Base-by-base conservation (phyloP, 2,797 vertebrate genomes). In the Leptoclinus maculatus region DNA sequence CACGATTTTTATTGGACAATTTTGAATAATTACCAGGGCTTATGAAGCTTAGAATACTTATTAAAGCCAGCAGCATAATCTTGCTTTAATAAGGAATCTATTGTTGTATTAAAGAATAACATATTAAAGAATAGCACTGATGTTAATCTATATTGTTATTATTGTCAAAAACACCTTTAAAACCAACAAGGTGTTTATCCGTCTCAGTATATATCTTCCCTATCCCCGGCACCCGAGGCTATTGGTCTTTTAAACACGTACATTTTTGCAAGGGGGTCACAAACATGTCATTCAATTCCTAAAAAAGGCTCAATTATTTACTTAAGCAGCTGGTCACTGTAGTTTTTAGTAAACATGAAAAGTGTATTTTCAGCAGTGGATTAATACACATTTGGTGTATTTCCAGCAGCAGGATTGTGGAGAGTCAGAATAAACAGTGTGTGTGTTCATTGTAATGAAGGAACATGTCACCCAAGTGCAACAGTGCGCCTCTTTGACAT, bases 1-100 rank as follows among this genome's bases (percentile, higher is more conserved):
- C 74, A 86, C 65, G 58, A 73, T 77, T 85, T 92, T 92, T 91
- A 92, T 91, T 91, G 79, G 85, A 83, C 82, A 83, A 79, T 88
- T 88, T 85, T 82, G 80, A 91, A 88, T 89, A 91, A 91, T 91
- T 87, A 89, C 43, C 70, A 36, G 43, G 63, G 65, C 74, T 86
- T 87, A 82, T 84, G 78, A 88, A 87, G 80, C 88, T 87, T 21
- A 19, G 64, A 71, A 72, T 85, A 71, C 88, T 87, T 83, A 91
- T 88, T 87, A 86, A 89, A 84, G 71, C 76, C 86, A 82, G 62
- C 56, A 74, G 49, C 78, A 79, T 72, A 70, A 75, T 85, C 77
- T 83, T 78, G 73, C 45, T 88, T 83, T 82, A 82, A 80, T 84
- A 82, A 83, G 56, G 29, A 78, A 58, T 36, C 66, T 71, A 56